Evolutionary conservation across 2,113 vertebrate genomes (phyloP).

Genomic region (Oostethus manadensis): DNA sequence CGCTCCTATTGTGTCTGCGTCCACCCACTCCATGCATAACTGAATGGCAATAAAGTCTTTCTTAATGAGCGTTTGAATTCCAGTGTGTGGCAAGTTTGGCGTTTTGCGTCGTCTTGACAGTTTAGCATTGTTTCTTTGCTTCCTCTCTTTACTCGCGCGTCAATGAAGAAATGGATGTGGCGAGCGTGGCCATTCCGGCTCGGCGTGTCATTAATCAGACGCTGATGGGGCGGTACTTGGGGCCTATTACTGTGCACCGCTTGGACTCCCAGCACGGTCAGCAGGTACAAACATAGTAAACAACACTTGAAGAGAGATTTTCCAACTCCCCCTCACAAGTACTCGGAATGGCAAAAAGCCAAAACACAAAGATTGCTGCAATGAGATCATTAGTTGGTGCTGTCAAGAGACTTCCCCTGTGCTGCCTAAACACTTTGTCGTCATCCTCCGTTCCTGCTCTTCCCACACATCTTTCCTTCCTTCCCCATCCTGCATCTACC

Average conservation of each 20-base stretch:
- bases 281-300: constrained; percentile 36
- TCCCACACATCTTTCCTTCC: background rate
- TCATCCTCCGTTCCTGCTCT: background rate
- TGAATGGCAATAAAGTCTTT: constrained; percentile 50
- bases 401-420: background rate
- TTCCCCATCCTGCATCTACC: background rate
- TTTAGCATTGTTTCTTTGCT: constrained; percentile 31
- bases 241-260: constrained; percentile 44
- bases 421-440: constrained; percentile 1
- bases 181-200: constrained; percentile 49
- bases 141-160: constrained; percentile 5
- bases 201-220: constrained; percentile 63
- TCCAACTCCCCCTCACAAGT: no score
- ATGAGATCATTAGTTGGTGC: constrained; percentile 3
- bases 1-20: constrained; percentile 27
- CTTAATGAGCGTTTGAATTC: constrained; percentile 59
- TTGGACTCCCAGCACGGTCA: constrained; percentile 37
- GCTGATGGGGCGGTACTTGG: constrained; percentile 58
- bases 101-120: constrained; percentile 40
- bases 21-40: constrained; percentile 38
- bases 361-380: no score
- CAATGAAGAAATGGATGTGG: constrained; percentile 53
- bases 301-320: constrained; percentile 19
- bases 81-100: constrained; percentile 20
- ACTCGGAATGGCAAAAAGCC: no score